Base-by-base conservation (phyloP, 2,113 vertebrate genomes). In the Sebastes schlegelii region DNA sequence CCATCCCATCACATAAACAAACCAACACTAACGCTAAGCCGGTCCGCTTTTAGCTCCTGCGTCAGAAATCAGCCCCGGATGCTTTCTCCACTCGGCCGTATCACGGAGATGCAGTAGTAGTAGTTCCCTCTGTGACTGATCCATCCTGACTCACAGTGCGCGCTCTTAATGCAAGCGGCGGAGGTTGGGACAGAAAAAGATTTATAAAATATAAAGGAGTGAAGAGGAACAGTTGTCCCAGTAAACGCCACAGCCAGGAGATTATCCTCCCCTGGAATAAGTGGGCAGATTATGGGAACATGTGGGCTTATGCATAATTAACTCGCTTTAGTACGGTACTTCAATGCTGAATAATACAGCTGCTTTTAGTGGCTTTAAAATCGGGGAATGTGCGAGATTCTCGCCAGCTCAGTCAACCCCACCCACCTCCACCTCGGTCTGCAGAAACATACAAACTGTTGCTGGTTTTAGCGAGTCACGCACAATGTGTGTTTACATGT, bases 271-370 rank as follows among this genome's bases (percentile, higher is more conserved):
- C 87, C 73, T 77, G 4, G 88, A 90, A 88, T 92, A 95, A 95
- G 93, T 91, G 93, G 92, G 81, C 81, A 88, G 87, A 93, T 94
- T 94, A 94, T 93, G 80, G 83, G 84, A 95, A 94, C 94, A 95
- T 95, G 93, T 90, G 92, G 92, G 85, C n/a, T 94, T 80, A 93
- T 95, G 83, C 88, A 95, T 96, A 92, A 94, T 95, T 95, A 89
- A 95, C 88, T 66, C 5, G 57, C 79, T 68, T 72, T 76, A 80
- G 77, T 86, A 87, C 93, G 74, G 90, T 81, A 48, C 86, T 81
- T 87, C 80, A 57, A 48, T 85, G 79, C 83, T 95, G 90, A 95
- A 95, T 95, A 93, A 95, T 95, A 91, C 72, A 95, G 88, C 78
- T 77, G 88, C 89, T 94, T 92, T 94, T 91, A 92, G 91, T 84